Conservation (phyloP, 2,113 vertebrate genomes). For the Vulpes lagopus region DNA sequence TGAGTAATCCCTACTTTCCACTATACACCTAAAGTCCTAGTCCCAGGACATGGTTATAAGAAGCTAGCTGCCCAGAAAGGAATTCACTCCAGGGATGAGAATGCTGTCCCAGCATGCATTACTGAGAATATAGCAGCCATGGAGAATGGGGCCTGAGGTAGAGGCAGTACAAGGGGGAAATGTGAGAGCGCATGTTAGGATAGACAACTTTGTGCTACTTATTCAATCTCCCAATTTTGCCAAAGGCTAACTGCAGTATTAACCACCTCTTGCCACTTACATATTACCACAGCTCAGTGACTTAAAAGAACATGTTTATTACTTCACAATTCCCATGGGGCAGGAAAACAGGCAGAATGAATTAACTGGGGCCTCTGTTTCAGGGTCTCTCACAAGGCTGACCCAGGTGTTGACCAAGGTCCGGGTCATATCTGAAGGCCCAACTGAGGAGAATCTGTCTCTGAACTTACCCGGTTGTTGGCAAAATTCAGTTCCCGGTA, state of each 20-base stretch:
- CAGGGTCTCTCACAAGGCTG: not conserved
- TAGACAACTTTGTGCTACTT: not conserved
- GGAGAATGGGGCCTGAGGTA: not conserved
- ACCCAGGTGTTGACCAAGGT: not conserved
- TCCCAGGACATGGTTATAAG: not conserved
- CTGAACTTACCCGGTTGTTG: not conserved
- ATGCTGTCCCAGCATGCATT: rapidly evolving
- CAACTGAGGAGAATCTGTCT: not conserved
- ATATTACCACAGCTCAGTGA: not conserved
- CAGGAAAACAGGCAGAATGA: not conserved
- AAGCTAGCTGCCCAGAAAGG: not conserved
- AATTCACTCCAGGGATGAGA: not conserved
- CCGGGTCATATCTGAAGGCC: not conserved
- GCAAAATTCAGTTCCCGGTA: not conserved
- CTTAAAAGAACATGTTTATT: not conserved
- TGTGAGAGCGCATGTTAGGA: not conserved
- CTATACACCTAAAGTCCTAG: not conserved
- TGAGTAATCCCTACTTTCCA: not conserved
- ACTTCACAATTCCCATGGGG: not conserved
- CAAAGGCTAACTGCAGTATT: not conserved
- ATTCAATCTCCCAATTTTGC: not conserved
- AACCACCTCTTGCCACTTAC: not conserved
- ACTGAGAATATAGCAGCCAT: rapidly evolving
- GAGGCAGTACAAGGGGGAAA: not conserved
- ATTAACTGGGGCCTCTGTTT: not conserved